phyloP scores from a whole-genome alignment of 2,113 vertebrate genomes.

The Gallinago undulata region DNA sequence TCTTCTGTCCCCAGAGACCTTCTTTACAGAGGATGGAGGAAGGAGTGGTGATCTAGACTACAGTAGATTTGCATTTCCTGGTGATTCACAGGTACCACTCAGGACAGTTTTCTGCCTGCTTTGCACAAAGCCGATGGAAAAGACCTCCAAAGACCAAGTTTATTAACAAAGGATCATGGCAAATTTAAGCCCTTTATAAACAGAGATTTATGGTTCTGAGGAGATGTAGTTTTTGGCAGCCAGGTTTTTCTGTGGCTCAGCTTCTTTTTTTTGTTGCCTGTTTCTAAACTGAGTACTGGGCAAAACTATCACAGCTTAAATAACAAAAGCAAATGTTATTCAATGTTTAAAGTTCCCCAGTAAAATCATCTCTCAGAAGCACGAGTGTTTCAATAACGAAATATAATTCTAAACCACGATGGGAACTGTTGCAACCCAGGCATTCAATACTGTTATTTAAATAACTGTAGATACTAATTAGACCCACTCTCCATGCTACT shows the following conservation, averaged over 20 bases:
- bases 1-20: not conserved
- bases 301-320: not conserved
- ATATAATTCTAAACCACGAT: not conserved
- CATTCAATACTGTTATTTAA: slow-evolving; percentile 18
- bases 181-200: not conserved
- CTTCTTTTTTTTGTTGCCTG: not conserved
- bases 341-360: not conserved
- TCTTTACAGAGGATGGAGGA: not conserved
- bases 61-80: not conserved
- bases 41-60: not conserved
- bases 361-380: not conserved
- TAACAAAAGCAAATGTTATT: not conserved
- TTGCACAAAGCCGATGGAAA: not conserved
- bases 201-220: not conserved
- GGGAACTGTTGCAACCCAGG: not conserved
- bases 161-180: not conserved
- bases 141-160: not conserved
- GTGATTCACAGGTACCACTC: not conserved
- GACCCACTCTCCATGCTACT: not conserved
- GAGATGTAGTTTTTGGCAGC: not conserved
- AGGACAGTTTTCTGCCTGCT: not conserved
- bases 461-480: slow-evolving; percentile 6
- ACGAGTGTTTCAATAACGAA: not conserved
- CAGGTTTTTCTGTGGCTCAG: not conserved
- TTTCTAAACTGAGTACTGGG: not conserved